Conservation (phyloP, 1,140 invertebrate genomes). For the Euschistus heros region DNA sequence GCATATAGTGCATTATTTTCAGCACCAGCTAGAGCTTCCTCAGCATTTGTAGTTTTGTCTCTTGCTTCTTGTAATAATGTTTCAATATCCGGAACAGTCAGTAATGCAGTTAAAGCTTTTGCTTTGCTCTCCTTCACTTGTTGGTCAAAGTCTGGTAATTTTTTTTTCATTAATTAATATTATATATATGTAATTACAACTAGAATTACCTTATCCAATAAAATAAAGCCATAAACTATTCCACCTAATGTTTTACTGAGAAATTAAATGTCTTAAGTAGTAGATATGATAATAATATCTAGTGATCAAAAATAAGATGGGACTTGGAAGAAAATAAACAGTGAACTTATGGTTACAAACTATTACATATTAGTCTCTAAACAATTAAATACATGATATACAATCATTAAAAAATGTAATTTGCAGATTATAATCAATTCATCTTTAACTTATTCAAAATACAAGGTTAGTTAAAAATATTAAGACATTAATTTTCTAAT, state of each 20-base stretch:
- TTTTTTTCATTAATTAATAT: no score
- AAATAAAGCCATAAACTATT: neutral
- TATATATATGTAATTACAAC: neutral
- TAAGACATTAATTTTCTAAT: no score
- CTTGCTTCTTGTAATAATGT: slow-evolving; percentile 51
- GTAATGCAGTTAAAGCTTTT: slow-evolving; percentile 57
- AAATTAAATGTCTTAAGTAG: neutral
- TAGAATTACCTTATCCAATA: neutral
- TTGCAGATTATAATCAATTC: no score
- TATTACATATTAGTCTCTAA: no score
- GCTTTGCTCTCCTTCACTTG: slow-evolving; percentile 62
- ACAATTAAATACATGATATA: no score
- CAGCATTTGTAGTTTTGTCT: slow-evolving; percentile 43
- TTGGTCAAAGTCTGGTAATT: slow-evolving; percentile 68
- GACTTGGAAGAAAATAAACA: no score
- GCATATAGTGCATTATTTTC: slow-evolving; percentile 67
- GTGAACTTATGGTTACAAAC: no score
- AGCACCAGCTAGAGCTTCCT: slow-evolving; percentile 52
- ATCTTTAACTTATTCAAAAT: no score
- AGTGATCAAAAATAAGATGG: no score
- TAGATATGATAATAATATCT: neutral
- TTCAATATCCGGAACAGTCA: slow-evolving; percentile 44
- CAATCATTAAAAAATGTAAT: no score
- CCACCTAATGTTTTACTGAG: neutral
- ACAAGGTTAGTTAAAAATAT: no score